Base-by-base conservation (phyloP, 2,888 invertebrate genomes). In the Cotesia congregata region DNA sequence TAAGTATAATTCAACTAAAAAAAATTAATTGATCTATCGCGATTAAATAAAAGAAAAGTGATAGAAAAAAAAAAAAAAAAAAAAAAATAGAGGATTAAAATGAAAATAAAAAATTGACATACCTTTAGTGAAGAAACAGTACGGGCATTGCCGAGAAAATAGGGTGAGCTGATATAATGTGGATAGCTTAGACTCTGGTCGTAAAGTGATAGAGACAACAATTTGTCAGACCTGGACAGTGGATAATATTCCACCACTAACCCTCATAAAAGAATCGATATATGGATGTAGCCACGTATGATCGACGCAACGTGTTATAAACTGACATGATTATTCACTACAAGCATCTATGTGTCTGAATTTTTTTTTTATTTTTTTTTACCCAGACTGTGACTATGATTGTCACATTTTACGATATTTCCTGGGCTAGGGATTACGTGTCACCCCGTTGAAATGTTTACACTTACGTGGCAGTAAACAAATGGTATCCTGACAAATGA, bases 211-310 rank as follows among this genome's bases (percentile, higher is more conserved):
- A 80, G 80, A 79, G 81, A 83, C 78, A 80, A 83, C 82, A 80
- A 84, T 82, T 80, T 83, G 82, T 80, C 82, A 80, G 81, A 72
- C 81, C 81, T 82, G 78, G 83, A 80, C 80, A 76, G 81, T 77
- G 79, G 82, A 82, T 78, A 80, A 80, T 76, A 80, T 83, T 84
- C 81, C 81, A 86, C 86, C 83, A 87, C 88, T 88, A 86, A 88
- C 88, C 88, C 85, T 83, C 84, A 87, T 85, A 69, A 83, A 6
- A 83, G 78, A 85, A 86, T 88, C 88, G 85, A 88, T 88, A 88
- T 86, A 87, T 87, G 87, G 86, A 88, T 87, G 78, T 83, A 81
- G 81, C 82, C 83, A 83, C 82, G 83, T 86, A 86, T 84, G 84
- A 85, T 86, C 81, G 82, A 82, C 81, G 72, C 72, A 77, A 77